These are phyloP conservation scores for Camelus dromedarius DNA, from an alignment of 2,113 vertebrate genomes.

Conservation along the genomic window DNA sequence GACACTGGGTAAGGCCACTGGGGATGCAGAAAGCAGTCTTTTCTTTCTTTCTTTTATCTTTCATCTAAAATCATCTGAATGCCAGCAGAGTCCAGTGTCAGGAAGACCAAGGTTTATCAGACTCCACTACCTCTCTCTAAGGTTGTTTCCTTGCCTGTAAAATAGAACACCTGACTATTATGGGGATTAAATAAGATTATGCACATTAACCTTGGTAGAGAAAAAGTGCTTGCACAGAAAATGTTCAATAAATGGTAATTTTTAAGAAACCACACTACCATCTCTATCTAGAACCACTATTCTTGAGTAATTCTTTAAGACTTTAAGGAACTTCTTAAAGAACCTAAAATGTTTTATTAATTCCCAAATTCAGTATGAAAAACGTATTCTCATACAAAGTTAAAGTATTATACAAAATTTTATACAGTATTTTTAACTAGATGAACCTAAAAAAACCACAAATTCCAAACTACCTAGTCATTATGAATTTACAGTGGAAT, in stretches of 20 bases:
- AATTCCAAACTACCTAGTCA: neutral
- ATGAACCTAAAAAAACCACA: conserved; percentile 46
- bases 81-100: neutral
- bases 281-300: neutral
- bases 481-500: neutral
- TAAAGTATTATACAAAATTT: neutral
- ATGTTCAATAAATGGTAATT: neutral
- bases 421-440: neutral
- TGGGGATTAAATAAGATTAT: neutral
- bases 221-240: neutral
- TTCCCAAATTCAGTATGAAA: conserved; percentile 16
- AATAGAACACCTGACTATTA: neutral
- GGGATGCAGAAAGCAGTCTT: neutral
- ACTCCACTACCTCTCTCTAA: neutral
- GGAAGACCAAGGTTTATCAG: neutral
- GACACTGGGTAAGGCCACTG: neutral
- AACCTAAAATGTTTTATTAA: neutral
- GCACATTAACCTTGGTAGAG: neutral
- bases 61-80: neutral
- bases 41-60: neutral
- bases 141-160: neutral
- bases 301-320: neutral
- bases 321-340: conserved; percentile 29
- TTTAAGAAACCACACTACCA: neutral
- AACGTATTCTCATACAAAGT: neutral